phyloP scores from a whole-genome alignment of 2,113 vertebrate species.

The Choloepus hoffmanni region DNA sequence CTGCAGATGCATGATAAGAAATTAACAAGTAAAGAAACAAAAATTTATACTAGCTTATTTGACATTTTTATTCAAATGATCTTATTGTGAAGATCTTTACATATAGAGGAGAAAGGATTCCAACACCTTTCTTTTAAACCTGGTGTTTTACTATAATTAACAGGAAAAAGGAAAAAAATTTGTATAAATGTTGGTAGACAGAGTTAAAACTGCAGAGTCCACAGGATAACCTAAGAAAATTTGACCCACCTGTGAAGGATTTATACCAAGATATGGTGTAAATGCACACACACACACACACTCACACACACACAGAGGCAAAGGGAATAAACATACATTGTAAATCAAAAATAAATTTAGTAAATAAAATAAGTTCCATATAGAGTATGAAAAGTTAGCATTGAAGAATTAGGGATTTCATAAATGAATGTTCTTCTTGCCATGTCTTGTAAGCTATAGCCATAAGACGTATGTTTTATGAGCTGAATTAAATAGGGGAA shows the following conservation, averaged over 20 bases:
- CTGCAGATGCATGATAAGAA: not conserved
- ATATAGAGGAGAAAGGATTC: not conserved
- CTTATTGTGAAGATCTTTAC: not conserved
- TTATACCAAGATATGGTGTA: not conserved
- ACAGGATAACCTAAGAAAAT: not conserved
- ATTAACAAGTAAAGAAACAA: not conserved
- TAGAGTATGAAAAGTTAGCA: not conserved
- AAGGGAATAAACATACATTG: not conserved
- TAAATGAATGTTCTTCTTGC: not conserved
- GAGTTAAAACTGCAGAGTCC: not conserved
- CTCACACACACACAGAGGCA: not conserved
- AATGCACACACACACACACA: not conserved
- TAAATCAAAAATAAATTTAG: slow-evolving; percentile 16
- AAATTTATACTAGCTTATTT: not conserved
- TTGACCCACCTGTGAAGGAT: not conserved
- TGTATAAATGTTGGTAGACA: not conserved
- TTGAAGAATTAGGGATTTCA: not conserved
- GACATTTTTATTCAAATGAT: not conserved
- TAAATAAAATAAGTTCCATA: slow-evolving; percentile 8
- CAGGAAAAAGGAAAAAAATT: not conserved
- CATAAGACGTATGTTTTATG: not conserved
- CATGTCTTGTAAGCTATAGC: not conserved
- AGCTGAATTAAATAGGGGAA: not conserved
- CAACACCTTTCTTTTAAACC: not conserved
- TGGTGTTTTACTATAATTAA: not conserved